Conservation (phyloP, 2,113 vertebrate genomes). For the Seriola rivoliana region DNA sequence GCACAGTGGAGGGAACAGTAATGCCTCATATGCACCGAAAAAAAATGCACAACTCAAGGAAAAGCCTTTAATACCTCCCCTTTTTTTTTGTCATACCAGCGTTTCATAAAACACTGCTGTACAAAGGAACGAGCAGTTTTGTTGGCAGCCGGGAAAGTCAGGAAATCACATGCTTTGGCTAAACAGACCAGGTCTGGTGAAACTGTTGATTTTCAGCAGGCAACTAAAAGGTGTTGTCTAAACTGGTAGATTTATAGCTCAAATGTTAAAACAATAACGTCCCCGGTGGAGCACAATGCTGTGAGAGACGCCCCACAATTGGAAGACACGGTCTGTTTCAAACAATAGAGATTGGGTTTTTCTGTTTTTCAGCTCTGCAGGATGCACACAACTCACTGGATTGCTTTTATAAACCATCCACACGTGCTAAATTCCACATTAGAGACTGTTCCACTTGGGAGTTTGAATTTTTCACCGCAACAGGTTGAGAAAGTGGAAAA, state of each 20-base stretch:
- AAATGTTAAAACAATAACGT: slow-evolving; percentile 65
- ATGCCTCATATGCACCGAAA: slow-evolving; percentile 34
- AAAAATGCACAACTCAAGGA: slow-evolving; percentile 61
- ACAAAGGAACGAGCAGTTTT: slow-evolving; percentile 37
- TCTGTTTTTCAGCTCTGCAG: slow-evolving; percentile 18
- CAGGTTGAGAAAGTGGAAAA: slow-evolving; percentile 37
- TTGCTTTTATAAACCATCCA: slow-evolving; percentile 13
- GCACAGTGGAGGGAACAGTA: slow-evolving; percentile 39
- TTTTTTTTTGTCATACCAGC: slow-evolving; percentile 59
- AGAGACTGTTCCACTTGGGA: slow-evolving; percentile 12
- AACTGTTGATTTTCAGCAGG: slow-evolving; percentile 53
- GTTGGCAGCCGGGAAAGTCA: slow-evolving; percentile 65
- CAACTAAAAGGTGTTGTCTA: slow-evolving; percentile 62
- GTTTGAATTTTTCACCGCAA: slow-evolving; percentile 30
- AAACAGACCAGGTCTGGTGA: slow-evolving; percentile 52
- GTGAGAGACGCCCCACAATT: slow-evolving; percentile 14
- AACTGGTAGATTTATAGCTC: slow-evolving; percentile 53
- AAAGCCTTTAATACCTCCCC: slow-evolving; percentile 66
- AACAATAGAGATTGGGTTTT: slow-evolving; percentile 47
- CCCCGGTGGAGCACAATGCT: slow-evolving; percentile 14
- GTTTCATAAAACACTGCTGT: slow-evolving; percentile 53
- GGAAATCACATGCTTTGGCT: slow-evolving; percentile 77
- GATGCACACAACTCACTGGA: slow-evolving; percentile 4
- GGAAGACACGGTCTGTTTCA: not conserved
- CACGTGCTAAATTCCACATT: slow-evolving; percentile 1